Evolutionary conservation across 2,113 vertebrate genomes (phyloP), one percentile per base, ranked within the genome.

Genomic region (Gnathonemus echidnorhynchus): DNA sequence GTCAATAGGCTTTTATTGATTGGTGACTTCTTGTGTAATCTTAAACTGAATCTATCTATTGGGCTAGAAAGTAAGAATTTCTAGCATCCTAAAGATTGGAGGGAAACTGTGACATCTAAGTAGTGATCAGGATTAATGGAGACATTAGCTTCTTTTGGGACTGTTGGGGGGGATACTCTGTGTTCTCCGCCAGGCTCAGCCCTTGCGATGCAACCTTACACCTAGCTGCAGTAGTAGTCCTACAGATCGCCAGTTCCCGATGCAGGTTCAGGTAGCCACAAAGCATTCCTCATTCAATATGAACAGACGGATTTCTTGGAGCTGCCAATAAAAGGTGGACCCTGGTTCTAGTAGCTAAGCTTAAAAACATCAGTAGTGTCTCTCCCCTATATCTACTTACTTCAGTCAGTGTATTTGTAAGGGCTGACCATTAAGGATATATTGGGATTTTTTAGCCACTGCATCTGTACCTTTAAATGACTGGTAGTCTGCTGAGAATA

Each of bases 21-120:
- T 49, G 24, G 31, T 86, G 84, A 49, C n/a, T 83, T 19, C 77
- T 42, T 19, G 84, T 46, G 46, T 86, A 49, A 86, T 86, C 24
- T 86, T 86, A 42, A 86, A 46, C 46, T 4, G 11, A 49, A 50
- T 86, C 39, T 86, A 46, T 86, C 24, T 86, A n/a, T 49, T 46
- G 17, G 84, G 9, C 46, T 49, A n/a, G 24, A 48, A 86, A 50
- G 84, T 86, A 46, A 48, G 46, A 24, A 42, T 48, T 86, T 46
- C 46, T 46, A 50, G 84, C 24, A 8, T 8, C 39, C 84, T 24
- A 48, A 50, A 86, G 42, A 45, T 46, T 50, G 42, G 42, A 86
- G 84, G 84, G n/a, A 86, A 50, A 86, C 84, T 86, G 77, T 45
- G 84, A 27, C 84, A 86, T 46, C 84, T 48, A 45, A 45, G 35